These are phyloP conservation scores for Lophochroa leadbeateri DNA, from an alignment of 2,113 vertebrate species.

Conservation along the genomic window DNA sequence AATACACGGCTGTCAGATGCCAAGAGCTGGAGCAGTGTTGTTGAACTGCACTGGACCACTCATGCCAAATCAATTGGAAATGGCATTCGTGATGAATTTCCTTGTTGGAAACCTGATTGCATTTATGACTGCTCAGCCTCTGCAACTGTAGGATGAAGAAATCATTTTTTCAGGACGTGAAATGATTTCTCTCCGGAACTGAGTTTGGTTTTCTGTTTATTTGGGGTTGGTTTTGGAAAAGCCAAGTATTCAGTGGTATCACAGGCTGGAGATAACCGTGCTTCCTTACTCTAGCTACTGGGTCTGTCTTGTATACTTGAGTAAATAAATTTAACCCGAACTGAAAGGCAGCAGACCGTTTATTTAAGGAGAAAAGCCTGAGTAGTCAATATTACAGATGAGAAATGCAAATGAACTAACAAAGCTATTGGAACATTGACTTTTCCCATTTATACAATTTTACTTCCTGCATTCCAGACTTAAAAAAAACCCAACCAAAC, in stretches of 20 bases:
- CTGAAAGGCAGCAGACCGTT: not conserved
- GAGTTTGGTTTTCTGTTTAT: not conserved
- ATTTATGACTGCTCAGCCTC: not conserved
- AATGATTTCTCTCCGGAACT: not conserved
- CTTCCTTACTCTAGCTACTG: not conserved
- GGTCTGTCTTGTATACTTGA: not conserved
- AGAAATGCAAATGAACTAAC: not conserved
- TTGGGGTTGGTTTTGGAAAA: not conserved
- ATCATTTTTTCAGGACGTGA: not conserved
- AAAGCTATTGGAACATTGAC: not conserved
- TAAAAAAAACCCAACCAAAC: not conserved
- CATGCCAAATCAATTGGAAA: not conserved
- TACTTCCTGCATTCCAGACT: not conserved
- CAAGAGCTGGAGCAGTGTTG: not conserved
- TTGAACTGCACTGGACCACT: not conserved
- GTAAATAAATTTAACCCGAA: not conserved
- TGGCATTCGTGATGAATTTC: not conserved
- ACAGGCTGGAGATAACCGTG: not conserved
- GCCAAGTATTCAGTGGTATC: not conserved
- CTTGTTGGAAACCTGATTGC: not conserved
- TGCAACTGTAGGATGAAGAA: not conserved
- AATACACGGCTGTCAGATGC: accelerated
- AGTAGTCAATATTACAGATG: not conserved
- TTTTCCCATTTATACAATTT: not conserved
- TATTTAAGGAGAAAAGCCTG: not conserved